Evolutionary conservation across 2,113 vertebrate genomes (phyloP).

Genomic region (Sminthopsis crassicaudata): DNA sequence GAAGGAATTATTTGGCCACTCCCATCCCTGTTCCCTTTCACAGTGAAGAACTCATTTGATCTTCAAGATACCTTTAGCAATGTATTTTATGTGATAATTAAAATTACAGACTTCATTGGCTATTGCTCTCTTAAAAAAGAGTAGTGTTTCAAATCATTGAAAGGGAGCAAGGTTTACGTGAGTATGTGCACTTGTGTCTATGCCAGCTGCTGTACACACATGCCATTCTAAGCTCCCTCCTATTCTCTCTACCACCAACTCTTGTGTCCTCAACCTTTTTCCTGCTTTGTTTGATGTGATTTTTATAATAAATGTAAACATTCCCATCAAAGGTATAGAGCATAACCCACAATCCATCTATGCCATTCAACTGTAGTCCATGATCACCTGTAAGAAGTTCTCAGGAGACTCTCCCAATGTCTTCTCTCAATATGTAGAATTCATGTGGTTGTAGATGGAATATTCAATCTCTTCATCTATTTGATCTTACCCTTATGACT

Average conservation of each 20-base stretch:
- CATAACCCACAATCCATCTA: neutral
- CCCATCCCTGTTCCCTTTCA: neutral
- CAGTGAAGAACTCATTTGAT: neutral
- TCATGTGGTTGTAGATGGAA: neutral
- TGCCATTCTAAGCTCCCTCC: too few relatives aligned
- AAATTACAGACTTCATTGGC: neutral
- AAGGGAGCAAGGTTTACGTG: neutral
- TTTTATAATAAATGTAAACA: neutral
- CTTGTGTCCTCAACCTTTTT: neutral
- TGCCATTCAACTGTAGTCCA: neutral
- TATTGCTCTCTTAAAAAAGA: neutral
- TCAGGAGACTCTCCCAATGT: neutral
- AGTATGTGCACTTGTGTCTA: fast-evolving
- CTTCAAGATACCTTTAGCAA: neutral
- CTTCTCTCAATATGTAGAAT: neutral
- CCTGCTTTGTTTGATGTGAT: neutral
- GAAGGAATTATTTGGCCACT: slow-evolving; percentile 31
- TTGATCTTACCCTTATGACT: neutral
- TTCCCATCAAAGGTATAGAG: neutral
- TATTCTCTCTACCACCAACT: neutral
- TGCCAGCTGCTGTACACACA: neutral
- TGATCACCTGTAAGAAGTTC: neutral
- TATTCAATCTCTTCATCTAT: neutral
- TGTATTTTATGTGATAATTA: neutral
- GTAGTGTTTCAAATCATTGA: neutral